Evolutionary conservation across 2,888 invertebrate species (phyloP), one percentile per base, ranked within the genome.

Genomic region (Ornithoptera alexandrae): DNA sequence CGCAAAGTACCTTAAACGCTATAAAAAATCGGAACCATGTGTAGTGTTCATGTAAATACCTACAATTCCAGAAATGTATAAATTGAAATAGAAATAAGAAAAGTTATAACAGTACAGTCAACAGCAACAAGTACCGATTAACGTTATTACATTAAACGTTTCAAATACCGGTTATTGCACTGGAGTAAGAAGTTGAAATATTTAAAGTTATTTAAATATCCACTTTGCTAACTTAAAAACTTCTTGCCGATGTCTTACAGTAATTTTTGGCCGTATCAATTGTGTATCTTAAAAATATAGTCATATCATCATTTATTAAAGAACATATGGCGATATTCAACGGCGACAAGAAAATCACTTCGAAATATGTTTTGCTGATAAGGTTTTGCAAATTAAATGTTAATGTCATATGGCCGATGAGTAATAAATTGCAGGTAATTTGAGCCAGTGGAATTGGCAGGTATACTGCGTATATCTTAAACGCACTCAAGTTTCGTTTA

Each of bases 391-490:
- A 87, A 87, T 87, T 83, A 79, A 84, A 82, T 81, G 84, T 83
- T 88, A 87, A 86, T 86, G 83, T 84, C 85, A 83, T 84, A 77
- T 79, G 78, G 81, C 79, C 83, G 81, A 81, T 81, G 75, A 80
- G 84, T 80, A 84, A 86, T 85, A 88, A 89, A 89, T 88, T 90
- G 85, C 83, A 83, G 79, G 77, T 85, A 86, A 88, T 87, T 88
- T 85, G 79, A 84, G 75, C 74, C 76, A 76, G 71, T 77, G 77
- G 78, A 81, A 79, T 81, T 76, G 75, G 77, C 74, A 76, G 75
- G 78, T 72, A 72, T 73, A 69, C 65, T 60, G 58, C 66, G 58
- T 68, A 72, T 74, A n/a, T 65, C 72, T 73, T 58, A 75, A 74
- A 74, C 70, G 72, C 72, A 72, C 78, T 74, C 78, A 76, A 76